Percentiles rank a stretch among this genome's conserved stretches.
Conservation (phyloP, 2,888 invertebrate genomes). For the Rotaria sp. region DNA sequence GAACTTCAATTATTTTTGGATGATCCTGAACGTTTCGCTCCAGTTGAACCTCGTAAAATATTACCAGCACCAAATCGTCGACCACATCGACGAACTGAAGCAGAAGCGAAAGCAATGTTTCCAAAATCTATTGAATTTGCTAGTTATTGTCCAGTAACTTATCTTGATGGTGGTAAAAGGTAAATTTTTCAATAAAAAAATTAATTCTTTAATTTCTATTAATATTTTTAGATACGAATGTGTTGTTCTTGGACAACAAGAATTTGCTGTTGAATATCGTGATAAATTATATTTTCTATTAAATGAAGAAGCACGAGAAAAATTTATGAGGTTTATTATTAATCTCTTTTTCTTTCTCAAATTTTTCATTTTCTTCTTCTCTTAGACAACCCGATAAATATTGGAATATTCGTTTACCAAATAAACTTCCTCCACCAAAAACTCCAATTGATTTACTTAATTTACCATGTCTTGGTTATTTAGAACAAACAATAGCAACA, state of each 20-base stretch:
- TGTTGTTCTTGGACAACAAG: conserved; percentile 50
- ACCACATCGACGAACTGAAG: conserved; percentile 47
- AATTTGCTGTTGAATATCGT: conserved; percentile 51
- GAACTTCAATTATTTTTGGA: conserved; percentile 42
- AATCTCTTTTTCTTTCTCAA: neutral
- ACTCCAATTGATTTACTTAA: conserved; percentile 47
- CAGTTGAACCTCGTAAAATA: conserved; percentile 49
- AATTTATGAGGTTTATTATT: conserved; percentile 53
- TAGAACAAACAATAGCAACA: conserved; percentile 54
- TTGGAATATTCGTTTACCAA: conserved; percentile 50
- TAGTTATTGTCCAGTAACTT: conserved; percentile 56
- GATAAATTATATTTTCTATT: conserved; percentile 50
- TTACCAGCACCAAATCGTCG: conserved; percentile 48
- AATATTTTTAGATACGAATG: conserved; percentile 49
- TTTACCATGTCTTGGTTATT: conserved; percentile 55
- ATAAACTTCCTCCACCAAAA: conserved; percentile 54
- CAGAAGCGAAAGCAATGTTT: conserved; percentile 46
- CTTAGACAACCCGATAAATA: conserved; percentile 49
- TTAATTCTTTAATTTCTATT: neutral
- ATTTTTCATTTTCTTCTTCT: neutral
- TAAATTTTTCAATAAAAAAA: conserved; percentile 42
- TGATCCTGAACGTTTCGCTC: conserved; percentile 47
- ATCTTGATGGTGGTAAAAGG: conserved; percentile 52
- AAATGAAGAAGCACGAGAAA: conserved; percentile 50
- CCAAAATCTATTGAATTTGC: conserved; percentile 48